A percentile compares a stretch with the other conserved stretches of the same genome.
phyloP scores from a whole-genome alignment of 1,140 invertebrate species.

The Hyphantria cunea region DNA sequence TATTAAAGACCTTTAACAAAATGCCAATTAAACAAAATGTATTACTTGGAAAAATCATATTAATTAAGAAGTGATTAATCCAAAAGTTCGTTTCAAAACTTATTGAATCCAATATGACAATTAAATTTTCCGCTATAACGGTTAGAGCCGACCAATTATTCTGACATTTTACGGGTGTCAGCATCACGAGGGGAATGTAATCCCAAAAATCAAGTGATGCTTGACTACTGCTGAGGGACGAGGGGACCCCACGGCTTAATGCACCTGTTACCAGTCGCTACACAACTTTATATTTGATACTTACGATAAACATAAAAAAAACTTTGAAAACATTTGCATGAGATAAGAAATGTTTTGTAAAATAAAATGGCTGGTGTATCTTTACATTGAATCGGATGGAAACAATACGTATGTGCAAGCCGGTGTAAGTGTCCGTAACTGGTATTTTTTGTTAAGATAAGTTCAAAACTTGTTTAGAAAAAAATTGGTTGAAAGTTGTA shows the following conservation, averaged over 20 bases:
- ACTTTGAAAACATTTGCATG: conserved; percentile 7
- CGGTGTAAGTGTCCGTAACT: neutral
- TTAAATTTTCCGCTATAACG: conserved; percentile 13
- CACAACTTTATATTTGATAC: conserved; percentile 7
- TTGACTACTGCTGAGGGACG: neutral
- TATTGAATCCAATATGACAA: conserved; percentile 1
- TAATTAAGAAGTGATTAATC: no score
- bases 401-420: neutral
- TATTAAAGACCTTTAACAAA: no score
- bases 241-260: conserved; percentile 5
- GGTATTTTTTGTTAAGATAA: neutral
- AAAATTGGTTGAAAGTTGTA: no score
- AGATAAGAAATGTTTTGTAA: conserved; percentile 8
- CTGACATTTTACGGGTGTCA: conserved; percentile 20
- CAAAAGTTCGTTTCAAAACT: no score
- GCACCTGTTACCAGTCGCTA: conserved; percentile 20
- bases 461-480: no score
- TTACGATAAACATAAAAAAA: conserved; percentile 3
- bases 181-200: conserved; percentile 15
- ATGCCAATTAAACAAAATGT: no score
- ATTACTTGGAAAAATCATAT: neutral
- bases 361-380: conserved; percentile 3
- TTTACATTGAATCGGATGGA: neutral
- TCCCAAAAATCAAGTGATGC: conserved; percentile 21
- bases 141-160: conserved; percentile 16